Evolutionary conservation across 2,888 invertebrate genomes (phyloP).

Genomic region (Acleris laterana): DNA sequence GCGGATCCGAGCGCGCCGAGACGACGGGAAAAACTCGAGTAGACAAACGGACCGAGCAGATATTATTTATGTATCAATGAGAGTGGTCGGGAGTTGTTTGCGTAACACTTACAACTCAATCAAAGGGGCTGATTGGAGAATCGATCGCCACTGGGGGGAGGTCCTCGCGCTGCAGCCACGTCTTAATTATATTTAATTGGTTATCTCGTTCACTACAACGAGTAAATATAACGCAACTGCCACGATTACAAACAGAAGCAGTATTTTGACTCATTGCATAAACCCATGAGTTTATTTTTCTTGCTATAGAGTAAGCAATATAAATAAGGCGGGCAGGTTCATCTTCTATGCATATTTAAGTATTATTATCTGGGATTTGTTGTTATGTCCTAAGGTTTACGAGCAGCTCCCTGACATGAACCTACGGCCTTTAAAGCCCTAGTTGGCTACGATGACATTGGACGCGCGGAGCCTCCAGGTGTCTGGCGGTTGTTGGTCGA

Average conservation of each 20-base stretch:
- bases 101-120: conserved; percentile 33
- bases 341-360: too few relatives aligned
- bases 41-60: conserved; percentile 7
- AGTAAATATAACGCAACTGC: too few relatives aligned
- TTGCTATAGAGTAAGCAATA: too few relatives aligned
- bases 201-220: too few relatives aligned
- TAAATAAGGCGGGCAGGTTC: too few relatives aligned
- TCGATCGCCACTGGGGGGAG: conserved; percentile 10
- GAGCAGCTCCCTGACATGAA: neutral
- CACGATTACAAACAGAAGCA: too few relatives aligned
- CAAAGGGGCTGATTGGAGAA: conserved; percentile 27
- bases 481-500: neutral
- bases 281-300: too few relatives aligned
- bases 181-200: neutral
- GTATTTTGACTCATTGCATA: too few relatives aligned
- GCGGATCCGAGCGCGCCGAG: neutral
- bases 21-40: neutral
- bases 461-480: neutral
- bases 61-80: conserved; percentile 32
- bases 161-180: neutral
- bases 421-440: neutral
- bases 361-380: too few relatives aligned
- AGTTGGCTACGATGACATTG: too few relatives aligned
- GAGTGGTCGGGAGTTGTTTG: conserved; percentile 12
- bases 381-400: too few relatives aligned